Conservation (phyloP, 2,888 invertebrate species). For the Cantharis rufa region DNA sequence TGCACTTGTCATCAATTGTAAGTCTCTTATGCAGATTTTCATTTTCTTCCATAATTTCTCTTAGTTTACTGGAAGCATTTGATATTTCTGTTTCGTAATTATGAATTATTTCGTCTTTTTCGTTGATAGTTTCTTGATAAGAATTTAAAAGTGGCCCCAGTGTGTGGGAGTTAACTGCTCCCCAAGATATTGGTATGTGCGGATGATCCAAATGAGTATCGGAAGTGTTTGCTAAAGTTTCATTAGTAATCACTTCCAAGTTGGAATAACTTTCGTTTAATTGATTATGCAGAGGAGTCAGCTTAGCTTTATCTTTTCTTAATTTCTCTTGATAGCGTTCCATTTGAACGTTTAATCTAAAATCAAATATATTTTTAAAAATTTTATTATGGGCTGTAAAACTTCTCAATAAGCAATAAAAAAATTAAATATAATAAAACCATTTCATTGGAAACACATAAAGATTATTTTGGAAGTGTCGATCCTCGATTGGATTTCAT, state of each 20-base stretch:
- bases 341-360: slow-evolving; percentile 74
- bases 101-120: slow-evolving; percentile 73
- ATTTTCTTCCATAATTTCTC: slow-evolving; percentile 72
- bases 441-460: no score
- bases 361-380: background rate
- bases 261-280: slow-evolving; percentile 17
- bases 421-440: background rate
- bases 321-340: slow-evolving; percentile 77
- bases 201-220: slow-evolving; percentile 51
- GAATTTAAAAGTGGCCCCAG: slow-evolving; percentile 75
- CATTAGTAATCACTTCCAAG: slow-evolving; percentile 24
- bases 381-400: background rate
- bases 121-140: slow-evolving; percentile 76
- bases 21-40: slow-evolving; percentile 63
- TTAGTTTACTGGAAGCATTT: slow-evolving; percentile 71
- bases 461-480: background rate
- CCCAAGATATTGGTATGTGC: slow-evolving; percentile 60
- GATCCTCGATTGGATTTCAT: background rate
- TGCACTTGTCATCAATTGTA: slow-evolving; percentile 54
- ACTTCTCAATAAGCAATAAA: background rate
- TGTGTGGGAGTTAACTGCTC: slow-evolving; percentile 64
- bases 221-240: slow-evolving; percentile 34
- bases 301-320: slow-evolving; percentile 47
- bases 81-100: slow-evolving; percentile 75
- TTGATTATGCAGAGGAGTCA: slow-evolving; percentile 13